These are phyloP conservation scores for Drosophila sordidapex DNA, from an alignment of 2,888 invertebrate species.

Conservation along the genomic window DNA sequence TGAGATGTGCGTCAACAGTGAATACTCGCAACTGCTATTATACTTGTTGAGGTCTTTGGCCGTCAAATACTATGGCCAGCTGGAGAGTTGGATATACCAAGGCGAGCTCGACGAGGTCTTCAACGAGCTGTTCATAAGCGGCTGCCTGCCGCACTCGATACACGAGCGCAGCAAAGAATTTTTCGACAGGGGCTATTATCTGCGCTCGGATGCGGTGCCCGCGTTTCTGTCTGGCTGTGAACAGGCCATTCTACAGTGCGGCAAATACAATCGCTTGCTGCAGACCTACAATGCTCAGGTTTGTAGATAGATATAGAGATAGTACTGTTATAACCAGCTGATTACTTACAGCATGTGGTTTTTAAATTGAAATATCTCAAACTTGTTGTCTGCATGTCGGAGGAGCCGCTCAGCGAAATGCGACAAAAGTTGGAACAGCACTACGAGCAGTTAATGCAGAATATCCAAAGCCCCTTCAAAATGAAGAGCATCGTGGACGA, in stretches of 20 bases:
- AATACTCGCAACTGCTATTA: slow-evolving; percentile 79
- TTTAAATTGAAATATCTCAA: slow-evolving; percentile 80
- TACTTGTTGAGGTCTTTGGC: slow-evolving; percentile 83
- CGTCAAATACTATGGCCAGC: slow-evolving; percentile 83
- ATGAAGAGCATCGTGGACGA: slow-evolving; percentile 86
- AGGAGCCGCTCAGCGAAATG: slow-evolving; percentile 77
- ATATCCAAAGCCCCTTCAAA: slow-evolving; percentile 85
- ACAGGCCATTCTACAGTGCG: slow-evolving; percentile 89
- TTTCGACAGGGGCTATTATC: slow-evolving; percentile 83
- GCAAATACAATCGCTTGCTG: slow-evolving; percentile 90
- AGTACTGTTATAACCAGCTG: background rate
- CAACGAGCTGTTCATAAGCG: slow-evolving; percentile 92
- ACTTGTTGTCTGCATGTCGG: slow-evolving; percentile 82
- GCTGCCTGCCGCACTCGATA: slow-evolving; percentile 70
- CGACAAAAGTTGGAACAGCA: slow-evolving; percentile 70
- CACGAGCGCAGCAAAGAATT: slow-evolving; percentile 82
- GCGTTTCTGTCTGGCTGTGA: slow-evolving; percentile 89
- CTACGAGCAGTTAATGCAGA: slow-evolving; percentile 66
- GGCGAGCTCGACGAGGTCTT: slow-evolving; percentile 92
- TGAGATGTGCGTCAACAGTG: slow-evolving; percentile 74
- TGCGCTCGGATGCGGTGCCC: slow-evolving; percentile 86
- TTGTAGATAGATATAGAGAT: slow-evolving; percentile 67
- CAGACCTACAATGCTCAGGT: slow-evolving; percentile 90
- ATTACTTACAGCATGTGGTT: slow-evolving; percentile 75
- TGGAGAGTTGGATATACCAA: slow-evolving; percentile 94